Evolutionary conservation across 2,888 invertebrate genomes (phyloP).

Genomic region (Caradrina kadenii): DNA sequence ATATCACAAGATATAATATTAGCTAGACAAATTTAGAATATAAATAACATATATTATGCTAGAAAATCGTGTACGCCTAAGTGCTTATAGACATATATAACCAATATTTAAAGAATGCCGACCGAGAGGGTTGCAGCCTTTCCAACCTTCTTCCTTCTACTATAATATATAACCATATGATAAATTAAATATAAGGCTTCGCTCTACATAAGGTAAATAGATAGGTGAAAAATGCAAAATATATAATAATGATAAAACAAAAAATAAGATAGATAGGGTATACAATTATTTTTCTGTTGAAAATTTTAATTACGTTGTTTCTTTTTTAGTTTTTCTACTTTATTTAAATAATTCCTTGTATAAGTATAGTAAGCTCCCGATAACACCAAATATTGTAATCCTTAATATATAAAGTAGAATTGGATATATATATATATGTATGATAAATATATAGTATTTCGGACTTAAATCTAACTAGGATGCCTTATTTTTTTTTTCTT

Average conservation of each 20-base stretch:
- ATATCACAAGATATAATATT: constrained; percentile 78
- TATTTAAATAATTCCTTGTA: constrained; percentile 58
- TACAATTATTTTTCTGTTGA: constrained; percentile 53
- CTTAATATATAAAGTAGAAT: constrained; percentile 66
- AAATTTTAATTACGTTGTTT: constrained; percentile 20
- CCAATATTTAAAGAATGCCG: constrained; percentile 61
- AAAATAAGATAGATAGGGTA: constrained; percentile 65
- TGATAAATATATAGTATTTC: constrained; percentile 60
- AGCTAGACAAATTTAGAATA: constrained; percentile 87
- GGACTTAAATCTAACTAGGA: constrained; percentile 56
- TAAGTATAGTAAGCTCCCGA: constrained; percentile 83
- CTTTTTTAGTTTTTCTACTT: constrained; percentile 1
- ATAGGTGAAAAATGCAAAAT: constrained; percentile 67
- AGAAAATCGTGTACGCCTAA: constrained; percentile 69
- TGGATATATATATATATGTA: constrained; percentile 65
- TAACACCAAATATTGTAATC: constrained; percentile 69
- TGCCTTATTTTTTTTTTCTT: constrained; percentile 54
- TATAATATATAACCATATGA: constrained; percentile 49
- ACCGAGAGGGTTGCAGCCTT: constrained; percentile 57
- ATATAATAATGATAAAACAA: constrained; percentile 60
- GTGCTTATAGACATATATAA: constrained; percentile 64
- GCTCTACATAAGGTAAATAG: constrained; percentile 62
- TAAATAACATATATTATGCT: constrained; percentile 78
- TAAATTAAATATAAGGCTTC: constrained; percentile 56
- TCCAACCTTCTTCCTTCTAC: constrained; percentile 63